These are phyloP conservation scores for Sibirionetta formosa DNA, from an alignment of 2,797 vertebrate genomes.

Conservation along the genomic window DNA sequence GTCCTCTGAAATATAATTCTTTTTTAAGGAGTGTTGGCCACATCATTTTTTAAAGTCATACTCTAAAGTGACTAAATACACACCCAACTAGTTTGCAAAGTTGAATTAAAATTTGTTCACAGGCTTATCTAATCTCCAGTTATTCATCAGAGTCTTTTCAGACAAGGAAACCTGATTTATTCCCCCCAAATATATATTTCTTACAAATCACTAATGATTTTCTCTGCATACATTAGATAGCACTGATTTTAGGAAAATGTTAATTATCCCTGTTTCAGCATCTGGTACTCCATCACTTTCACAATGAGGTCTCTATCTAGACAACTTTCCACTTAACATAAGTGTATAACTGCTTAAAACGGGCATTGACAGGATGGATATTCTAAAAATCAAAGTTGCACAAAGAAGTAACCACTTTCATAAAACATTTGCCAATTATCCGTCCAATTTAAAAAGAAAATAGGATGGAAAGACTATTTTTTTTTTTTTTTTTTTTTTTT, in stretches of 20 bases:
- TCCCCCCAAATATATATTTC: not conserved
- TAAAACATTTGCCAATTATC: not conserved
- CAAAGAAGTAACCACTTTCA: not conserved
- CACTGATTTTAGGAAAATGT: not conserved
- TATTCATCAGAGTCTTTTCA: not conserved
- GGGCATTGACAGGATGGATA: not conserved
- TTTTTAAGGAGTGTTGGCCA: not conserved
- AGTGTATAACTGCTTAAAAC: not conserved
- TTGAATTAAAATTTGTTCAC: not conserved
- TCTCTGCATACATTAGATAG: not conserved
- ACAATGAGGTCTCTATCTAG: not conserved
- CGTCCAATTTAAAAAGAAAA: not conserved
- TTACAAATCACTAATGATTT: not conserved
- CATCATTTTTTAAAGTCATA: not conserved
- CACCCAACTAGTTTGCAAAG: not conserved
- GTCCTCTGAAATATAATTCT: not conserved
- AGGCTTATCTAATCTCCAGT: not conserved
- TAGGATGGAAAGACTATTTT: not conserved
- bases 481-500: conserved; percentile 2
- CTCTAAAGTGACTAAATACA: not conserved
- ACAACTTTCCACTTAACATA: not conserved
- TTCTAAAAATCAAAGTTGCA: not conserved
- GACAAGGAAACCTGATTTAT: not conserved
- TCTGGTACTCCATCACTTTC: not conserved
- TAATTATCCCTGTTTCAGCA: not conserved